Percentiles rank a stretch among this genome's conserved stretches.
phyloP scores from a whole-genome alignment of 2,888 invertebrate genomes.

The Cremastinae sp. region DNA sequence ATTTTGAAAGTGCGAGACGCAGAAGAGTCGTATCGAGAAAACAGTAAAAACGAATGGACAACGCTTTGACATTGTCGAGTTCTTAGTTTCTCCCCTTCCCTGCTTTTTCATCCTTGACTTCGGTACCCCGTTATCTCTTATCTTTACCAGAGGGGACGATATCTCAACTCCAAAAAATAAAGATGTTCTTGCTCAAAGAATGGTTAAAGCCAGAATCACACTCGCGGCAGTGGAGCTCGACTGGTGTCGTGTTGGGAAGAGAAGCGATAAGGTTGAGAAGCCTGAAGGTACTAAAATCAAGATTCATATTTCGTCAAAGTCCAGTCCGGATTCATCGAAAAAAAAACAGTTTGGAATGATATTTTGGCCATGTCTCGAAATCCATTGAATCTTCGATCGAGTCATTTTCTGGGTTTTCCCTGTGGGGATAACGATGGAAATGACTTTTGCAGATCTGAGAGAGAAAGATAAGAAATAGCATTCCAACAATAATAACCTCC shows the following conservation, averaged over 20 bases:
- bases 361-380: constrained; percentile 18
- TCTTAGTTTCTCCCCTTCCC: neutral
- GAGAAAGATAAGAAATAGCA: constrained; percentile 44
- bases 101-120: too few relatives aligned
- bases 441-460: constrained; percentile 40
- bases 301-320: too few relatives aligned
- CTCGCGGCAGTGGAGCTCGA: too few relatives aligned
- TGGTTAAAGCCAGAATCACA: neutral
- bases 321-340: too few relatives aligned
- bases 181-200: constrained; percentile 17
- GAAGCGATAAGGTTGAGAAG: too few relatives aligned
- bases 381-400: constrained; percentile 15
- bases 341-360: neutral
- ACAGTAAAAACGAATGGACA: constrained; percentile 6
- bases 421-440: constrained; percentile 45
- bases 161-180: neutral
- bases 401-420: constrained; percentile 3
- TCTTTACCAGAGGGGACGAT: neutral
- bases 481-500: constrained; percentile 33
- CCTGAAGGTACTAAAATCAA: neutral
- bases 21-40: constrained; percentile 20
- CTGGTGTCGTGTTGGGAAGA: too few relatives aligned
- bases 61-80: constrained; percentile 5
- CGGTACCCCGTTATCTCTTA: constrained; percentile 4
- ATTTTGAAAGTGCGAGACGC: constrained; percentile 2